Conservation (phyloP, 1,140 invertebrate genomes). For the Leptoteleia sp. region DNA sequence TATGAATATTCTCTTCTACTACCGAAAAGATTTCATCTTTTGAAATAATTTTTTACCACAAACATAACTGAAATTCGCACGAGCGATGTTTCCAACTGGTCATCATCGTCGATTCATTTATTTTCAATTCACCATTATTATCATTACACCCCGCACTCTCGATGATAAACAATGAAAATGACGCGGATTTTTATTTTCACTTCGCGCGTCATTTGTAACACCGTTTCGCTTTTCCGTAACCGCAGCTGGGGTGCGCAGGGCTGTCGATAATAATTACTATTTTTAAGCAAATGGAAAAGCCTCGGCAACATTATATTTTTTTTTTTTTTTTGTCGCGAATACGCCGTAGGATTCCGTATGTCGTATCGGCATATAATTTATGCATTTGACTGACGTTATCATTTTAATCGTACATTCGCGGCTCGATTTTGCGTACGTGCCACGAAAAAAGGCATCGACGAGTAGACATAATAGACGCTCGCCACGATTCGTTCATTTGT, state of each 20-base stretch:
- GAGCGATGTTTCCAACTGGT: too few species aligned
- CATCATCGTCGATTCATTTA: background rate
- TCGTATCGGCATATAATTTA: constrained; percentile 49
- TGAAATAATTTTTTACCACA: too few species aligned
- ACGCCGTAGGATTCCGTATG: constrained; percentile 33
- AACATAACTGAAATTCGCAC: too few species aligned
- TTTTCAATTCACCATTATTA: too few species aligned
- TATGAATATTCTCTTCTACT: too few species aligned
- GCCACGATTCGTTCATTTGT: constrained; percentile 63
- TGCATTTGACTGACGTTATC: constrained; percentile 61
- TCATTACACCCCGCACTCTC: background rate
- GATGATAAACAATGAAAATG: constrained; percentile 2
- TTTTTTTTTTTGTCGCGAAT: constrained; percentile 14
- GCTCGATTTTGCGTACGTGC: constrained; percentile 52
- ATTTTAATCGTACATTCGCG: constrained; percentile 57
- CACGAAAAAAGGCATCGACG: constrained; percentile 32
- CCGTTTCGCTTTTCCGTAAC: constrained; percentile 48
- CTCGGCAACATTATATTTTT: background rate
- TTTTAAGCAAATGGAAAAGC: constrained; percentile 52
- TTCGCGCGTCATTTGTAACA: constrained; percentile 30
- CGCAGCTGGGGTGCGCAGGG: constrained; percentile 10
- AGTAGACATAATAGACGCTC: constrained; percentile 52
- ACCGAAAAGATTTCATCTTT: too few species aligned
- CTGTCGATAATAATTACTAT: constrained; percentile 58
- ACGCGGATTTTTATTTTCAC: constrained; percentile 39